Evolutionary conservation across 23 tunicate species (phyloP), one percentile per base, ranked within the genome.

Genomic region (Aplidium turbinatum): DNA sequence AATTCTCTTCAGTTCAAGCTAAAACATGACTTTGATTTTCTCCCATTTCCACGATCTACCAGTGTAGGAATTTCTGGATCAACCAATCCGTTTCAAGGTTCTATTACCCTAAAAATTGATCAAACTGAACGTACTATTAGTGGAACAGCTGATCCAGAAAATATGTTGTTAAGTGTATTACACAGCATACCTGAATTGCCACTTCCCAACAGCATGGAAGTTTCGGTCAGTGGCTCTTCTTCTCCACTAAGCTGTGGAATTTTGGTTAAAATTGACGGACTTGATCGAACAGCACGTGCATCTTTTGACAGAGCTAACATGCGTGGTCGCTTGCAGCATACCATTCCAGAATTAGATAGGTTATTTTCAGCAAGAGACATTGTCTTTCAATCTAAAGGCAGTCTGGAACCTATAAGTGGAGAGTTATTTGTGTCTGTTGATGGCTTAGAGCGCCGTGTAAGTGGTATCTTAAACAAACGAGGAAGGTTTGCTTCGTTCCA

Each of bases 351-450:
- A 34, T 40, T 81, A 3, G 61, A 60, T 40, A 39, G 32, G 19
- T 42, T 74, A 39, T 60, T 71, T 58, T 71, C 62, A n/a, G 78
- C 87, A 3, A 46, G 72, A 11, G 68, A 72, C 53, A 57, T 81
- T 20, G 52, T 60, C 11, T 36, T 81, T 21, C 64, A 79, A 35
- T 35, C 72, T 1, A 72, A 47, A 25, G 53, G 53, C 25, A 48
- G 11, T 35, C 42, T 73, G 1, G 78, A 81, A 20, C 58, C 78
- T 3, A 34, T 72, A 26, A 40, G 78, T 25, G 87, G 87, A 9
- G 87, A 81, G 36, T 2, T 81, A 11, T 81, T 60, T 31, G 22
- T 81, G 32, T 71, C 87, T 38, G 35, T 81, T 47, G 87, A 72
- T 20, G 62, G 70, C 47, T 40, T 72, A 28, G 76, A 47, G 26